Percentiles rank a stretch among this genome's conserved stretches.
Evolutionary conservation across 2,888 invertebrate genomes (phyloP).

Genomic region (Podabrus alpinus): DNA sequence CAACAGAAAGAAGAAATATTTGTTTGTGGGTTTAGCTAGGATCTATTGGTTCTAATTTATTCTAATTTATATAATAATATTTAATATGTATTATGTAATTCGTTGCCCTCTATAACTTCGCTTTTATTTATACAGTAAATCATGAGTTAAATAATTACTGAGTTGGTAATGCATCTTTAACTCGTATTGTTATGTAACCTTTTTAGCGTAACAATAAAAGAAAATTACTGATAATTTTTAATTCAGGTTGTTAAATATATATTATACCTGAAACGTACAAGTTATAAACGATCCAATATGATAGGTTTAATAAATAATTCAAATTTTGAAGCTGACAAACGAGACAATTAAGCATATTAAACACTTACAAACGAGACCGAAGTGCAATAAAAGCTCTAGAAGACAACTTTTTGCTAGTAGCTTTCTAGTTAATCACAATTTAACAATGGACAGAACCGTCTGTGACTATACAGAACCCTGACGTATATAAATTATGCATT

Average conservation of each 20-base stretch:
- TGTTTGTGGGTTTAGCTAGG: too few species aligned
- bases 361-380: conserved; percentile 50
- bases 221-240: conserved; percentile 24
- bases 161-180: not conserved
- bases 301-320: conserved; percentile 28
- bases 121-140: not conserved
- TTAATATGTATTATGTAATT: not conserved
- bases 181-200: not conserved
- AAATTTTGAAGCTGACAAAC: conserved; percentile 29
- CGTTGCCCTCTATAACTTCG: not conserved
- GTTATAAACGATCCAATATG: conserved; percentile 13
- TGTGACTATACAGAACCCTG: conserved; percentile 39
- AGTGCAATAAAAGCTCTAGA: conserved; percentile 32
- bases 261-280: conserved; percentile 8
- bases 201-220: conserved; percentile 16
- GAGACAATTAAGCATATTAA: conserved; percentile 52
- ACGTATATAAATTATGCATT: conserved; percentile 53
- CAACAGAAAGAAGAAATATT: too few species aligned
- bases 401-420: conserved; percentile 41
- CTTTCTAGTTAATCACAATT: conserved; percentile 49
- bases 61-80: too few species aligned
- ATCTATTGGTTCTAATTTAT: too few species aligned
- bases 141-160: not conserved
- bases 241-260: conserved; percentile 7
- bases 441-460: conserved; percentile 45